phyloP scores from a whole-genome alignment of 2,113 vertebrate species.

The Clupea harengus region DNA sequence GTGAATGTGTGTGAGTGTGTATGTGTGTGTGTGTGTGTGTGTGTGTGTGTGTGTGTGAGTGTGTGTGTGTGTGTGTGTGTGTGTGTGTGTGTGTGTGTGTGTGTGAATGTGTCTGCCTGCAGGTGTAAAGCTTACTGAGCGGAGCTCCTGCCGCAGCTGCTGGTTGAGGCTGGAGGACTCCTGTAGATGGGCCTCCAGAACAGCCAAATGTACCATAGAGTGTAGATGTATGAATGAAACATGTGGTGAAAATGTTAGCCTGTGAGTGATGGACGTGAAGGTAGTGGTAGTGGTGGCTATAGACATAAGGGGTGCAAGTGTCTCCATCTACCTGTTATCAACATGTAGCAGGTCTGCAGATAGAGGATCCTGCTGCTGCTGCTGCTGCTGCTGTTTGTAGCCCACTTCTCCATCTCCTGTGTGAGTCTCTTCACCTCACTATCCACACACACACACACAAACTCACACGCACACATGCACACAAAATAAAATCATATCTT shows the following conservation, averaged over 20 bases:
- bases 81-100: conserved; percentile 1
- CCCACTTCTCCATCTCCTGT: conserved; percentile 95
- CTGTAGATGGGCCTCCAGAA: conserved; percentile 93
- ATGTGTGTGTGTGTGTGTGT: background rate
- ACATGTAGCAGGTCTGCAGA: conserved; percentile 83
- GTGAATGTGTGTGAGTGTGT: background rate
- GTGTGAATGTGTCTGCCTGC: no score
- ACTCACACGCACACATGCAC: no score
- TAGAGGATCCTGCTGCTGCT: conserved; percentile 78
- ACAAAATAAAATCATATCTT: no score
- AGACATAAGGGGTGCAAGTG: background rate
- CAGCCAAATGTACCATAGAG: conserved; percentile 58
- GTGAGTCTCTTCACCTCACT: conserved; percentile 96
- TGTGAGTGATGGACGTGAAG: background rate
- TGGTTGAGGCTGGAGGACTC: conserved; percentile 97
- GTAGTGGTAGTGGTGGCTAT: background rate
- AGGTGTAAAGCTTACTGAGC: conserved; percentile 81
- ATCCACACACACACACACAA: conserved; percentile 53
- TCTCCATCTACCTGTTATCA: conserved; percentile 84
- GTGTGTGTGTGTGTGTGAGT: no score
- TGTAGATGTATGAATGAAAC: no score
- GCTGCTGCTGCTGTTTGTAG: conserved; percentile 86
- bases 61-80: background rate
- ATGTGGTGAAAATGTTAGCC: no score
- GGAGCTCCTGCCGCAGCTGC: conserved; percentile 94